Evolutionary conservation across 1,140 invertebrate species (phyloP).

Genomic region (Varroa destructor): DNA sequence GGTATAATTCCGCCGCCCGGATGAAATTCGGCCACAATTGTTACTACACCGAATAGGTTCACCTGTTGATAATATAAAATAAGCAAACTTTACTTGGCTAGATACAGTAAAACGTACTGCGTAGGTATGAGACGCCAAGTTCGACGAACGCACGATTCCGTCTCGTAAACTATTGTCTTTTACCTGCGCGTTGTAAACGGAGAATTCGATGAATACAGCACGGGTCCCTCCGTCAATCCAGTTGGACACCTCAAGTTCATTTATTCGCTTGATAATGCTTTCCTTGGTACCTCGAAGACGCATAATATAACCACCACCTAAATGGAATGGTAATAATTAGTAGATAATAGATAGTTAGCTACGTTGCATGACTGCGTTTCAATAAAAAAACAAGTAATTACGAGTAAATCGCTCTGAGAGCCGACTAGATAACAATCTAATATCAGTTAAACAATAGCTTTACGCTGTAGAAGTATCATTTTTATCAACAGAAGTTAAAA

Average conservation of each 20-base stretch:
- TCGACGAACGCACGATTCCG: background rate
- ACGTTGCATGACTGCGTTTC: too few relatives aligned
- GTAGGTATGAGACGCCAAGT: too few relatives aligned
- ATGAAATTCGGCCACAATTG: constrained; percentile 45
- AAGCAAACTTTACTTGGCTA: constrained; percentile 30
- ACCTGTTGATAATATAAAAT: constrained; percentile 35
- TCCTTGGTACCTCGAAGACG: constrained; percentile 41
- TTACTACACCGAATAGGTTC: constrained; percentile 45
- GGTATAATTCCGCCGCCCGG: constrained; percentile 45
- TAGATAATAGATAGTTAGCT: too few relatives aligned
- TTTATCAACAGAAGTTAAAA: too few relatives aligned
- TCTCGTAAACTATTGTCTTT: background rate
- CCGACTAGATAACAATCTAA: too few relatives aligned
- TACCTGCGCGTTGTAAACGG: constrained; percentile 47
- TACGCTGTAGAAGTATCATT: too few relatives aligned
- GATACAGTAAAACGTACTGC: too few relatives aligned
- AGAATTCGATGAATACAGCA: constrained; percentile 49
- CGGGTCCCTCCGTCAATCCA: constrained; percentile 49
- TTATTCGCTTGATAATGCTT: constrained; percentile 39
- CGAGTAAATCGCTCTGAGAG: too few relatives aligned
- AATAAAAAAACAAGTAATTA: too few relatives aligned
- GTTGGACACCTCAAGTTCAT: constrained; percentile 39
- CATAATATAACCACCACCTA: constrained; percentile 47
- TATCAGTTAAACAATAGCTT: too few relatives aligned
- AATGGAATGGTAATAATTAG: background rate